Evolutionary conservation across 2,888 invertebrate genomes (phyloP), one percentile per base, ranked within the genome.

Genomic region (Neelides folsomi): DNA sequence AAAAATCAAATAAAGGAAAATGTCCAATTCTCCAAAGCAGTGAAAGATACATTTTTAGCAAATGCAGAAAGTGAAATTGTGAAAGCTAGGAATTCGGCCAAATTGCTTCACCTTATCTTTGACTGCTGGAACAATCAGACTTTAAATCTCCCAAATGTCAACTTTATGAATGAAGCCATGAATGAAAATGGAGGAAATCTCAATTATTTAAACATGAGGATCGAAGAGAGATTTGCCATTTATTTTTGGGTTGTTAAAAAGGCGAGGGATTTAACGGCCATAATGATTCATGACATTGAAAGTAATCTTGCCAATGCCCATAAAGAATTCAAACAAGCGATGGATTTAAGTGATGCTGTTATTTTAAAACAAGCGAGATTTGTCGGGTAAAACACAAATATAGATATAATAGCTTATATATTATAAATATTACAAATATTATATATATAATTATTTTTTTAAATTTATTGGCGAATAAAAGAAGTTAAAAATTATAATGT

Each of bases 271-370:
- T 12, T 49, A 54, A 10, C 69, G 67, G 63, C 59, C 57, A 18
- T 41, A 38, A 13, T 48, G 55, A 8, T 67, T 58, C 55, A 69
- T 70, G 2, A 75, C 76, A 54, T 67, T 76, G 41, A 73, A 73
- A 10, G 78, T 78, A 52, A 68, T 77, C 27, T 71, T 73, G 2
- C 74, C 74, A 71, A 79, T 8, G 58, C 53, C 0, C 56, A 58
- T 20, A 57, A 53, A 15, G 51, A 44, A 2, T 20, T 56, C 0
- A 37, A 59, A 27, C 45, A 59, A n/a, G 39, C 55, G 9, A 49
- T 36, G 9, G 36, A 50, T n/a, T n/a, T n/a, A 4, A 54, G 52
- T 5, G 60, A 64, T 19, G 62, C 58, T 2, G 7, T 43, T 8
- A n/a, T 62, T 15, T 41, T 64, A 12, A n/a, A 48, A 27, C 55